Base-by-base conservation (phyloP, 1,140 invertebrate genomes). In the Trichonephila clavata region DNA sequence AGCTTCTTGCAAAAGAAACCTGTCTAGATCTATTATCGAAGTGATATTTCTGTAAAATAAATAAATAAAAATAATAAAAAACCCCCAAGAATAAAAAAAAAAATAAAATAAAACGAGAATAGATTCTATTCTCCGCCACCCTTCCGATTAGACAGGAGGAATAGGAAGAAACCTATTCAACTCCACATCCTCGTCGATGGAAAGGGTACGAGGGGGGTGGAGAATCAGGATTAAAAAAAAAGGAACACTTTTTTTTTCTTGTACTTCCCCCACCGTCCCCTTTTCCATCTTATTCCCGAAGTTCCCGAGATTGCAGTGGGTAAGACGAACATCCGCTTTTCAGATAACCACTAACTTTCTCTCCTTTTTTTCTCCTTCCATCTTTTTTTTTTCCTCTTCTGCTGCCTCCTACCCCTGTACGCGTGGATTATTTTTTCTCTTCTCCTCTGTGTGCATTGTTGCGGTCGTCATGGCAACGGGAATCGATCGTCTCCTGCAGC, bases 331-430 rank as follows among this genome's bases (percentile, higher is more conserved):
- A 93, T 93, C 92, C 92, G 92, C 86, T 93, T 93, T 93, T 93
- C 92, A 87, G 92, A 93, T 93, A 90, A 94, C 93, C 93, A 94
- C 93, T 90, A 94, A 90, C 93, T 94, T 90, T 94, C 90, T 94
- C 81, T 94, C 60, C 71, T 71, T 68, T 89, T 89, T 88, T 87
- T 71, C 89, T 61, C 43, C 43, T 20, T 88, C 43, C 50, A 14
- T 57, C 87, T 88, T 92, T 90, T 71, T 80, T n/a, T 88, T 81
- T 57, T 68, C 14, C 21, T 13, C n/a, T 57, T 71, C 77, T 61
- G 13, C 87, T 83, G 27, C 81, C 90, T 60, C 80, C 81, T 68
- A 59, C 89, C 81, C 90, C 61, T 92, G 89, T 86, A 60, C 90
- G 68, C 90, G 68, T 91, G 87, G 87, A 89, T 90, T 80, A 71